Percentiles rank a stretch among this genome's conserved stretches.
phyloP scores from a whole-genome alignment of 2,113 vertebrate species.

The Melanocharis versteri region DNA sequence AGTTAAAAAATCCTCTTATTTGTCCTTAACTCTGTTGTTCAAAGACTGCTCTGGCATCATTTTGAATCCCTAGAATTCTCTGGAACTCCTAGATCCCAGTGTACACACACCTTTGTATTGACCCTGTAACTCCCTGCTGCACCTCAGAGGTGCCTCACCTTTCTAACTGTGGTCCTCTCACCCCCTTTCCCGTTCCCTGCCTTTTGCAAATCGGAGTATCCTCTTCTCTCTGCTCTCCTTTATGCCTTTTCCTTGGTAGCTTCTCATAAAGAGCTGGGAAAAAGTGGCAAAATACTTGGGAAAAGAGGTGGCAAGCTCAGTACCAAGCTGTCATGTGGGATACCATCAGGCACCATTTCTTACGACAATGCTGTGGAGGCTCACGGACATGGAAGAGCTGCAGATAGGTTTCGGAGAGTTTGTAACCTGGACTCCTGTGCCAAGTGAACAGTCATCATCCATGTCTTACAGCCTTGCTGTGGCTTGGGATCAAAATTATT shows the following conservation, averaged over 20 bases:
- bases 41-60: background rate
- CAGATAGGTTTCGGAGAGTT: background rate
- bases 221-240: background rate
- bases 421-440: background rate
- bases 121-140: background rate
- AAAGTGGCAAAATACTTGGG: background rate
- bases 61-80: background rate
- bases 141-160: background rate
- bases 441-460: background rate
- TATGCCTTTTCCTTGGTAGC: background rate
- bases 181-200: background rate
- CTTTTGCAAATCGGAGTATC: background rate
- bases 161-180: background rate
- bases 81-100: background rate
- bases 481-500: background rate
- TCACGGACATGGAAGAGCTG: background rate
- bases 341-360: background rate
- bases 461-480: background rate
- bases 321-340: background rate
- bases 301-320: background rate
- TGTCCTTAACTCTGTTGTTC: background rate
- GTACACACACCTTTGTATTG: background rate
- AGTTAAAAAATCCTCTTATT: background rate
- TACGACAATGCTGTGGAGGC: background rate
- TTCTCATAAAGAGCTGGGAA: background rate